Base-by-base conservation (phyloP, 2,888 invertebrate genomes). In the Proisotoma minuta region DNA sequence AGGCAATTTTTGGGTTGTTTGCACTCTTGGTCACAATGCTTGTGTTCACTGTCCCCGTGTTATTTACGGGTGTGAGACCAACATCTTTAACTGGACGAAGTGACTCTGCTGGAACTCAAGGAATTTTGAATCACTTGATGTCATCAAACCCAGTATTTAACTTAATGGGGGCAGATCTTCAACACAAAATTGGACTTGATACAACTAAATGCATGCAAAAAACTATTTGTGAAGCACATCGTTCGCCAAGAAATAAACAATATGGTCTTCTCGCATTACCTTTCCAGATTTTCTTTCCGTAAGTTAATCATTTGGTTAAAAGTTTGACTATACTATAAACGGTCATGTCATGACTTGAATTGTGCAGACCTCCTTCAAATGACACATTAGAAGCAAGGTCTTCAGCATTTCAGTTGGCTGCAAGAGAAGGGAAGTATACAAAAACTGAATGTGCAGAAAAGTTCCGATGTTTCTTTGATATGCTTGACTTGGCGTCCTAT, bases 171-270 rank as follows among this genome's bases (percentile, higher is more conserved):
- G 60, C 68, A 3, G 73, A 73, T 26, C 49, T 71, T 23, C 64
- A 60, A 4, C 71, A 73, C 29, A 68, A 66, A 57, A 72, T 73
- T 39, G 73, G 73, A n/a, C 54, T 73, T 29, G 71, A 73, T 48
- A 59, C 68, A 4, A 65, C 70, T 3, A 66, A 71, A 51, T 74
- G 74, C 59, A 60, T 73, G 1, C 66, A 71, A 50, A 74, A 73
- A 60, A 71, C 71, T 1, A 73, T 74, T 60, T 74, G 74, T 57
- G 71, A 74, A 53, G 72, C 74, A 26, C 72, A 74, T 52, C 48
- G 66, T 27, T 49, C 59, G 51, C 71, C 72, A 2, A 67, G 70
- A 50, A 69, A 65, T 62, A 51, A 51, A 18, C 3, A 66, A 43
- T 73, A 70, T 49, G 74, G 74, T 29, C 28, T 74, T 23, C 54